Base-by-base conservation (phyloP, 2,113 vertebrate species). In the Myiozetetes cayanensis region DNA sequence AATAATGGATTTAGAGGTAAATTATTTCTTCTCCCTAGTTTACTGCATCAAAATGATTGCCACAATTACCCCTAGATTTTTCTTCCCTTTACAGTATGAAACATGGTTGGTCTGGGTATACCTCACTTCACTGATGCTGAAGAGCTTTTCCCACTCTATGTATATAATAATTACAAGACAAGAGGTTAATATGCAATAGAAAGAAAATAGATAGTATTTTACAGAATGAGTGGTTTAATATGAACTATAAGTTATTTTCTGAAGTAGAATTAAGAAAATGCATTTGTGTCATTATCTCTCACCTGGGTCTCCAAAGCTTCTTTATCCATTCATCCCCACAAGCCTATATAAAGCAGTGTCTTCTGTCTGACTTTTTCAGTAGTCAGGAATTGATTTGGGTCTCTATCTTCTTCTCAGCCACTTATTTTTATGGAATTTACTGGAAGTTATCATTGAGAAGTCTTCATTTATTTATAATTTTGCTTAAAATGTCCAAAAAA, bases 241-340 rank as follows among this genome's bases (percentile, higher is more conserved):
- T n/a, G 46, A 44, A 9, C 47, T 41, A 6, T 22, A 71, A 46
- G 10, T 35, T 41, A 10, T 62, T 77, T 93, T 78, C 22, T 85
- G n/a, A 63, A 43, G 8, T 7, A 12, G 5, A 79, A 55, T 43
- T 63, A 47, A 44, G 4, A 27, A 63, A 81, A 35, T 0, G 2
- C 0, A 0, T 52, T 77, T 77, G 30, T 68, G 3, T 33, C 0
- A 0, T 74, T 43, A 25, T 12, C 4, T 66, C 43, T 74, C 28
- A 66, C 6, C 5, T 16, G 44, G 37, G 3, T 61, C 10, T 21
- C 20, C 16, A 72, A 12, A 80, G 10, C 9, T 47, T 8, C 53
- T 63, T 75, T 52, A 5, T 8, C 8, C 8, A 77, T 49, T 74
- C 31, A 77, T 47, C 15, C 31, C 10, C 41, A 86, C 4, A 8